Conservation (phyloP, 2,113 vertebrate genomes). For the Probosciger aterrimus region DNA sequence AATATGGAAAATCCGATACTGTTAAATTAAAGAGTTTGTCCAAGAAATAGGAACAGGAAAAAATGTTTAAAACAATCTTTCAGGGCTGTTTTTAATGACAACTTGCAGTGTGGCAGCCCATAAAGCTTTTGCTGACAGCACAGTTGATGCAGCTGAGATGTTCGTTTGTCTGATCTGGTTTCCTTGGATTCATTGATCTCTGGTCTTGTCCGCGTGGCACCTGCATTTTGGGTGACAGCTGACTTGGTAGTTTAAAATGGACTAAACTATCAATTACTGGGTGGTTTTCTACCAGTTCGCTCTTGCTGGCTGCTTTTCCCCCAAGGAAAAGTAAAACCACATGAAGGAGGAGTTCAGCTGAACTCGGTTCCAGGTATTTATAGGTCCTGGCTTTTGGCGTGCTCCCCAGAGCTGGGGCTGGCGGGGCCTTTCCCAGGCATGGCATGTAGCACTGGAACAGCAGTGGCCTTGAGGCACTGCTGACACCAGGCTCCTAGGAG, state of each 20-base stretch:
- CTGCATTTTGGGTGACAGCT: background rate
- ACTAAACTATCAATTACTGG: background rate
- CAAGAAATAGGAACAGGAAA: background rate
- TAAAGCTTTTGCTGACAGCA: background rate
- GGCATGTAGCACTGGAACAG: background rate
- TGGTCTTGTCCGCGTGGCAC: background rate
- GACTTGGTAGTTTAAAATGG: background rate
- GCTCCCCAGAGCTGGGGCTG: background rate
- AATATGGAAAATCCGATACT: background rate
- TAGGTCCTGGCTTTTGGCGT: background rate
- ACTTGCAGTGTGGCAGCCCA: background rate
- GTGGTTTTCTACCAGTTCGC: background rate
- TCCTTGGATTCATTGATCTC: background rate
- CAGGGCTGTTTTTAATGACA: background rate
- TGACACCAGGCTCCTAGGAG: background rate
- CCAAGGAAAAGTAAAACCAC: background rate
- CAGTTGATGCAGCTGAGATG: background rate
- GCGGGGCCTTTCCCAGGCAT: background rate
- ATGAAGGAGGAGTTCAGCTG: background rate
- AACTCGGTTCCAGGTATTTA: background rate
- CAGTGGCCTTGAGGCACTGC: rapidly evolving
- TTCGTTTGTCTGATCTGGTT: background rate
- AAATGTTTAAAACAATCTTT: background rate
- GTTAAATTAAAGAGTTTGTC: background rate
- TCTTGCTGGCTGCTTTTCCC: background rate